phyloP scores from a whole-genome alignment of 2,113 vertebrate species.

The Aythya baeri region DNA sequence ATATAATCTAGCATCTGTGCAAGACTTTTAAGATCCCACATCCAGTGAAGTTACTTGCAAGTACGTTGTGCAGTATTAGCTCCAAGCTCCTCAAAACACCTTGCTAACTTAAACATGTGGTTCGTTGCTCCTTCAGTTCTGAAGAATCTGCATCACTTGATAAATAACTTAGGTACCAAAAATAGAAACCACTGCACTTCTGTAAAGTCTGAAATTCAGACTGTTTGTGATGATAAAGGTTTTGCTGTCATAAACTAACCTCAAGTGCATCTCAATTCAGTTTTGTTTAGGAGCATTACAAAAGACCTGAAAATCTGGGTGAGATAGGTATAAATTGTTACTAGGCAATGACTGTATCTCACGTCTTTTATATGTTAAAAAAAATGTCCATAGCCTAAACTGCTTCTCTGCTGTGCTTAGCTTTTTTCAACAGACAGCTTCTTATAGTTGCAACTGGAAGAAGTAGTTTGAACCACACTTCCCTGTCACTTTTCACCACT shows the following conservation, averaged over 20 bases:
- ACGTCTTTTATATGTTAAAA: neutral
- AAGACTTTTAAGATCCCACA: neutral
- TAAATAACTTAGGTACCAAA: neutral
- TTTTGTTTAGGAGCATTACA: neutral
- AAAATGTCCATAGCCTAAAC: neutral
- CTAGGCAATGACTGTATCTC: neutral
- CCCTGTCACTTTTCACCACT: neutral
- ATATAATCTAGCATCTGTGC: neutral
- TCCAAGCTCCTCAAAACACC: neutral
- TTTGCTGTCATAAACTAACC: neutral
- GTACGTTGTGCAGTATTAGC: neutral
- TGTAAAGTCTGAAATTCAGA: neutral
- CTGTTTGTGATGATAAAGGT: neutral
- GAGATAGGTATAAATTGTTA: neutral
- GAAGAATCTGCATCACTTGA: neutral
- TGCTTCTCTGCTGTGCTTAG: neutral
- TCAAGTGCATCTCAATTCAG: neutral
- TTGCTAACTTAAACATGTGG: neutral
- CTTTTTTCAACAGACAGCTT: neutral
- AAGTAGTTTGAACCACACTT: neutral
- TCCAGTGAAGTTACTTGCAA: neutral
- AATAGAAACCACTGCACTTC: conserved; percentile 22
- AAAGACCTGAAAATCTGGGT: neutral
- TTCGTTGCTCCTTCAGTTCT: conserved; percentile 27
- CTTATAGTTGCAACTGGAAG: neutral